phyloP scores from a whole-genome alignment of 1,140 invertebrate genomes.

The Limonius californicus region DNA sequence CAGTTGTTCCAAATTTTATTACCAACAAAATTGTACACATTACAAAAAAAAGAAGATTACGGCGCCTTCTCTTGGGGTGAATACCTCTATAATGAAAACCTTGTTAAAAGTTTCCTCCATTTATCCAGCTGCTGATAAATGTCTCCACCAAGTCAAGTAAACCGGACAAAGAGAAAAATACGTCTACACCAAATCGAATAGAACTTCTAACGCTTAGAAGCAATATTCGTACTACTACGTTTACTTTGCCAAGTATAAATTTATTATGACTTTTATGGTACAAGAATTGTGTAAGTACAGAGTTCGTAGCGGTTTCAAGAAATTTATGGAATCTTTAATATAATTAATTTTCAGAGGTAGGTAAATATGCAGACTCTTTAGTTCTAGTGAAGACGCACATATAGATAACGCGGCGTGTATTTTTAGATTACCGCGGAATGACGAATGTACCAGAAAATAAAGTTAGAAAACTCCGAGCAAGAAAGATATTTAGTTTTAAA shows the following conservation, averaged over 20 bases:
- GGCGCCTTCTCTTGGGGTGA: not conserved
- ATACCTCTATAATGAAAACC: conserved; percentile 33
- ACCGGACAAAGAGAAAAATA: conserved; percentile 33
- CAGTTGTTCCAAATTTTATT: not conserved
- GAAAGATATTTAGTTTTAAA: too few relatives aligned
- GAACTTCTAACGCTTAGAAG: conserved; percentile 32
- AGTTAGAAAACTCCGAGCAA: too few relatives aligned
- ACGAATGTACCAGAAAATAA: too few relatives aligned
- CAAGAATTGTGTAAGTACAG: not conserved
- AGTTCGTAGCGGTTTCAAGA: too few relatives aligned
- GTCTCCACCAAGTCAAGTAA: conserved; percentile 31
- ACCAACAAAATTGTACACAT: not conserved
- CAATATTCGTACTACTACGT: not conserved
- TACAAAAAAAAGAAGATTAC: too few relatives aligned
- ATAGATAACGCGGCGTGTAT: too few relatives aligned
- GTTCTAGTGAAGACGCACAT: too few relatives aligned
- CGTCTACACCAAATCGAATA: conserved; percentile 34
- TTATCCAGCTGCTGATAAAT: conserved; percentile 36
- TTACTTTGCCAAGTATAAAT: conserved; percentile 14
- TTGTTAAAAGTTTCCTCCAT: conserved; percentile 39
- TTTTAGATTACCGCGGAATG: too few relatives aligned
- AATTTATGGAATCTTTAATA: too few relatives aligned
- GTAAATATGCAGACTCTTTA: too few relatives aligned
- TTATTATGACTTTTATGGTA: conserved; percentile 16
- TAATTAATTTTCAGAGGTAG: too few relatives aligned